Base-by-base conservation (phyloP, 2,888 invertebrate species). In the Luffia ferchaultella region DNA sequence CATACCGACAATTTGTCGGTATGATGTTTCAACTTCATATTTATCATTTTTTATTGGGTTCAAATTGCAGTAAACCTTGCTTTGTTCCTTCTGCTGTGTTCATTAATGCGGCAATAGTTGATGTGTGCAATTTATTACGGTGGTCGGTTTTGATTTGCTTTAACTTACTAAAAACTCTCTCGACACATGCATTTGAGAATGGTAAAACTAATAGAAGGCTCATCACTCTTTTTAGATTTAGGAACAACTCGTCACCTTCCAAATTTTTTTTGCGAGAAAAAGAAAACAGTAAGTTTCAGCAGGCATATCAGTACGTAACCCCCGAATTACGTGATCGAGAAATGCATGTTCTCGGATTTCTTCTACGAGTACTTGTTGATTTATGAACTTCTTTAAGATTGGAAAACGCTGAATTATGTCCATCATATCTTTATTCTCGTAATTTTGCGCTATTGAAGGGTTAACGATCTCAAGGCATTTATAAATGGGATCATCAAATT, bases 161-260 rank as follows among this genome's bases (percentile, higher is more conserved):
- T 18, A 45, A 17, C 5, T 16, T 3, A 18, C 45, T 45, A 18
- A 45, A 45, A 7, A 45, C 45, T 7, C 45, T 16, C 18, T 45
- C 45, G 5, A 45, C 45, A 18, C 17, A 18, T 12, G 45, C 45
- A 45, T 45, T 45, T 5, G 45, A 18, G 15, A 42, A 42, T 7
- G 43, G 43, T 42, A 42, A 42, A n/a, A 42, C 43, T 42, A 42
- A 42, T n/a, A 42, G n/a, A n/a, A n/a, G 7, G n/a, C n/a, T 42
- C n/a, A 42, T 7, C 7, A 42, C 3, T n/a, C 7, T n/a, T 42
- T 42, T 42, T 42, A 42, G n/a, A 42, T 42, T 42, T 42, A n/a
- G 43, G n/a, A 42, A 42, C 43, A 42, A 42, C 3, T 5, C 5
- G 9, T 45, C 17, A 18, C 45, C 45, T 16, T 17, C 17, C 5